Conservation (phyloP, 2,113 vertebrate genomes). For the Trichomycterus rosablanca region DNA sequence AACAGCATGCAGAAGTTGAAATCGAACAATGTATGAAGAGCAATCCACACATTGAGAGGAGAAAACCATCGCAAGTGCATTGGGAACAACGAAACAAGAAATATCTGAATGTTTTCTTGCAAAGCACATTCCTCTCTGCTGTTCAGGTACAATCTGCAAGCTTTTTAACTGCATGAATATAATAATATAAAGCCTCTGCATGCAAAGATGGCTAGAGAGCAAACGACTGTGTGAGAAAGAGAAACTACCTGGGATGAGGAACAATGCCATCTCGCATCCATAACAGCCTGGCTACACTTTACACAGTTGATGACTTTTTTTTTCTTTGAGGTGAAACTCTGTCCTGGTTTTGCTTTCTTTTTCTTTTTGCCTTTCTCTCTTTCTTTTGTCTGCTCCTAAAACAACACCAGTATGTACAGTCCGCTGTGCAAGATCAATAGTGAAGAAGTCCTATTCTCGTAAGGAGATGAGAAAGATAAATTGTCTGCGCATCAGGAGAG, state of each 20-base stretch:
- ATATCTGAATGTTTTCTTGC: constrained; percentile 9
- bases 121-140: constrained; percentile 39
- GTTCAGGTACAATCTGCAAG: constrained; percentile 38
- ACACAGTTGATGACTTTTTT: constrained; percentile 28
- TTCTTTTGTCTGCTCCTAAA: constrained; percentile 75
- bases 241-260: constrained; percentile 91
- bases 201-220: constrained; percentile 75
- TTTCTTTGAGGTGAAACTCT: constrained; percentile 19
- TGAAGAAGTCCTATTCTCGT: constrained; percentile 83
- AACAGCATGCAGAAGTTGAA: constrained; percentile 13
- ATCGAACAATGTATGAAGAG: neutral
- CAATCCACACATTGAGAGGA: neutral
- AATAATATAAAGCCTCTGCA: constrained; percentile 52
- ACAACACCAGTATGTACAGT: constrained; percentile 76
- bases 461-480: constrained; percentile 87
- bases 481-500: constrained; percentile 85
- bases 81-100: constrained; percentile 2
- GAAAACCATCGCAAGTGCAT: neutral
- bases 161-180: constrained; percentile 36
- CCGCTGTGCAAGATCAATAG: constrained; percentile 82
- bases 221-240: constrained; percentile 71
- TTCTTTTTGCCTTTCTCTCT: constrained; percentile 38
- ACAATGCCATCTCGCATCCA: constrained; percentile 98
- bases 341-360: constrained; percentile 32
- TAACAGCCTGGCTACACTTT: constrained; percentile 85